phyloP scores from a whole-genome alignment of 2,888 invertebrate genomes.

The Aelia acuminata region DNA sequence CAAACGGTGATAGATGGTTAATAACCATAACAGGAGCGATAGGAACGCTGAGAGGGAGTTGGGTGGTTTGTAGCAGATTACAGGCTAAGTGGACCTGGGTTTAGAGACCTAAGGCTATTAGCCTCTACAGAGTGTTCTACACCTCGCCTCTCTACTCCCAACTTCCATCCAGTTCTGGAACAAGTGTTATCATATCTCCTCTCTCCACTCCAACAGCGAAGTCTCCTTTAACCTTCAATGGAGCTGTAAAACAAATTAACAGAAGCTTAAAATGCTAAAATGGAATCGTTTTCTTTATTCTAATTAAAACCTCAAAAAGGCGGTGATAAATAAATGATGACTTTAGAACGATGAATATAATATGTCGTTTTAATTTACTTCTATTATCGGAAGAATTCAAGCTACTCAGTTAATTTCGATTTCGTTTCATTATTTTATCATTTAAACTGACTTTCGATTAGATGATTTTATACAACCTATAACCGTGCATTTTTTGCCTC shows the following conservation, averaged over 20 bases:
- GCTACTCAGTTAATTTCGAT: too few species aligned
- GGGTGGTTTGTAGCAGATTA: conserved; percentile 33
- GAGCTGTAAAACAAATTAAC: background rate
- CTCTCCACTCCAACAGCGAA: background rate
- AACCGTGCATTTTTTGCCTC: too few species aligned
- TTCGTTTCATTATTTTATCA: too few species aligned
- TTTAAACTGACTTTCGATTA: too few species aligned
- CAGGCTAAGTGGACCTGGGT: conserved; percentile 39
- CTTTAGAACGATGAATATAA: too few species aligned
- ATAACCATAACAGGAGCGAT: conserved; percentile 27
- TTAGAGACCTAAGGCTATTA: conserved; percentile 38
- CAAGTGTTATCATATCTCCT: conserved; percentile 29
- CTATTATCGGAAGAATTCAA: too few species aligned
- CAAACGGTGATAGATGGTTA: background rate
- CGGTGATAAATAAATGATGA: too few species aligned
- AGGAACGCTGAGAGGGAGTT: conserved; percentile 7
- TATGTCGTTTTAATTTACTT: too few species aligned
- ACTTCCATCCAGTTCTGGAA: conserved; percentile 37
- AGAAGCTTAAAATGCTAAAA: too few species aligned
- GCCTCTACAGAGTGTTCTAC: conserved; percentile 9
- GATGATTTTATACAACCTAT: too few species aligned
- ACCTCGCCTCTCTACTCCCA: background rate
- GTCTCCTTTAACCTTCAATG: background rate
- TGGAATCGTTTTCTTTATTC: too few species aligned
- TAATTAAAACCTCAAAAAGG: too few species aligned